Evolutionary conservation across 2,888 invertebrate genomes (phyloP).

Genomic region (Mythimna loreyi): DNA sequence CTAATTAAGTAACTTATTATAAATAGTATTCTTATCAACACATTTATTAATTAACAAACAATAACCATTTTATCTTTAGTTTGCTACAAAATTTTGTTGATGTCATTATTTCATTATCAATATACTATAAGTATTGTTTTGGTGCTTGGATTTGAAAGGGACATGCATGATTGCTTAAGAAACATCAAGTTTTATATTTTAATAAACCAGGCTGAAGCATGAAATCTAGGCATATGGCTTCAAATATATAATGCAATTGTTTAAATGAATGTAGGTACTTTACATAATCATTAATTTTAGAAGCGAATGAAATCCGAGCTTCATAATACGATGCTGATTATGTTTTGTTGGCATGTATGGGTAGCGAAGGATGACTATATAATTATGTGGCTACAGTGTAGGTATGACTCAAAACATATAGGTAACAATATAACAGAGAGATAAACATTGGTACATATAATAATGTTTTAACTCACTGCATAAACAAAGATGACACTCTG

Average conservation of each 20-base stretch:
- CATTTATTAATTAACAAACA: slow-evolving; percentile 6
- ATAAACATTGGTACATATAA: slow-evolving; percentile 6
- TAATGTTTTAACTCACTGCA: slow-evolving; percentile 7
- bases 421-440: slow-evolving; percentile 8
- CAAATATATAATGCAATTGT: not conserved
- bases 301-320: slow-evolving; percentile 3
- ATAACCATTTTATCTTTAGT: slow-evolving; percentile 12
- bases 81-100: not conserved
- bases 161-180: not conserved
- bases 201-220: not conserved
- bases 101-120: slow-evolving; percentile 2
- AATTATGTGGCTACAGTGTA: slow-evolving; percentile 27
- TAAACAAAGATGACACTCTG: not conserved
- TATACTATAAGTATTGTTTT: not conserved
- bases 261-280: not conserved
- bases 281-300: not conserved
- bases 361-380: slow-evolving; percentile 24
- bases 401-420: slow-evolving; percentile 30
- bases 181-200: not conserved
- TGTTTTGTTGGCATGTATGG: slow-evolving; percentile 22
- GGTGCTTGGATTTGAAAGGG: not conserved
- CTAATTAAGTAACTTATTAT: no score
- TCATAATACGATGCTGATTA: slow-evolving; percentile 12
- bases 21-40: not conserved
- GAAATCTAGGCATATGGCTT: not conserved